Conservation (phyloP, 2,113 vertebrate genomes). For the Leptocoma aspasia region DNA sequence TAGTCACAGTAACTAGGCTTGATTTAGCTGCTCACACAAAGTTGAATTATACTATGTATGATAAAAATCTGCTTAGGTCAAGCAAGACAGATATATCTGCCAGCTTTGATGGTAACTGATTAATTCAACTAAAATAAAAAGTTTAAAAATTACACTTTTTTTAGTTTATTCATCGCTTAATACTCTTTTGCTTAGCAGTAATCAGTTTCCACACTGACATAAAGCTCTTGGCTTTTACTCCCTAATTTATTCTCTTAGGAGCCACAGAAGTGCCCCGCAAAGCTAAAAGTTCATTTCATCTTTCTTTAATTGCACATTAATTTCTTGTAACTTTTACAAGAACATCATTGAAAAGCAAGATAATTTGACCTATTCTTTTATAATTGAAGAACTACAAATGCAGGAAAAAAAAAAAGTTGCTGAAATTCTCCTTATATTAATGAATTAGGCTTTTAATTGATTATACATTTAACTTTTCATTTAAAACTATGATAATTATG, state of each 20-base stretch:
- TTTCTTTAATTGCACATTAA: constrained; percentile 32
- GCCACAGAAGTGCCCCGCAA: neutral
- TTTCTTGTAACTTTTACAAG: constrained; percentile 29
- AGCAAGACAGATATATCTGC: neutral
- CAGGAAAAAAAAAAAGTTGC: neutral
- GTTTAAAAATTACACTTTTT: neutral
- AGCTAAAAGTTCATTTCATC: constrained; percentile 16
- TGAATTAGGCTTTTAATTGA: constrained; percentile 39
- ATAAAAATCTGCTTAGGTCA: neutral
- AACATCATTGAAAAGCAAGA: neutral
- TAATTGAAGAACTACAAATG: constrained; percentile 25
- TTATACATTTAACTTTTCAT: constrained; percentile 44
- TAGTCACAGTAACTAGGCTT: neutral
- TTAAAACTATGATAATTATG: constrained; percentile 17
- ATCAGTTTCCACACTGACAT: neutral
- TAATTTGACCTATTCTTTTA: constrained; percentile 29
- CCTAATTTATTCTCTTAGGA: constrained; percentile 15
- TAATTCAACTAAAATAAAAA: neutral
- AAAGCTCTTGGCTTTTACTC: neutral
- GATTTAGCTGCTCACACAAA: neutral
- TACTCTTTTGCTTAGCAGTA: neutral
- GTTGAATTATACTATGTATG: neutral
- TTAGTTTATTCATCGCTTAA: neutral
- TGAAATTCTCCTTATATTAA: constrained; percentile 17
- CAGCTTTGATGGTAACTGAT: neutral